Evolutionary conservation across 2,797 vertebrate species (phyloP), one percentile per base, ranked within the genome.

Genomic region (Aulostomus chinensis): DNA sequence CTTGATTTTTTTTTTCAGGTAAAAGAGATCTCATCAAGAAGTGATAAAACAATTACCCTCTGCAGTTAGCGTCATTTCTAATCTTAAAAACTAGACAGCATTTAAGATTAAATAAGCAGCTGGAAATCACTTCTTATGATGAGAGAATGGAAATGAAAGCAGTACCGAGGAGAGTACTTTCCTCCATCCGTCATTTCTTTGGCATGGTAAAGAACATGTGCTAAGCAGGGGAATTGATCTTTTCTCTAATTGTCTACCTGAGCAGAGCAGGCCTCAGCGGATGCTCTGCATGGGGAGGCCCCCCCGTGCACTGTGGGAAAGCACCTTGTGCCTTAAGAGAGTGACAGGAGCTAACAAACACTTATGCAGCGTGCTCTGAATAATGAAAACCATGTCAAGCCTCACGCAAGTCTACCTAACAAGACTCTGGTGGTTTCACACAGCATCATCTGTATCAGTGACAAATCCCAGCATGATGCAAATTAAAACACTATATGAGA

Each of bases 401-500:
- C 77, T 82, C 78, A 82, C 77, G 83, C 75, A 74, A 67, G 45
- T 78, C 81, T 41, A 74, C 71, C 82, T 90, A 91, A 90, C 89
- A 88, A 90, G 86, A 80, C 86, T 84, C 86, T 71, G 65, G 82
- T 79, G 86, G 80, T 57, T 84, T 84, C 80, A 74, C 68, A 69
- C 57, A 63, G 77, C 65, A 73, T 84, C 81, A 80, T 85, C 76
- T 82, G 73, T 78, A 84, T 83, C 73, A 40, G 75, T 85, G 79
- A 85, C 79, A 85, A 84, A 86, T 85, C 86, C 73, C 73, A 83
- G 79, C 69, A 18, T 85, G 82, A 81, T 62, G 77, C 73, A 86
- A 87, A 87, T 88, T 85, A 86, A 88, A 85, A 87, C 75, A 80
- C 66, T 71, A 71, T 82, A 84, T 70, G 59, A 79, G 67, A 85